Base-by-base conservation (phyloP, 2,113 vertebrate species). In the Passer montanus region DNA sequence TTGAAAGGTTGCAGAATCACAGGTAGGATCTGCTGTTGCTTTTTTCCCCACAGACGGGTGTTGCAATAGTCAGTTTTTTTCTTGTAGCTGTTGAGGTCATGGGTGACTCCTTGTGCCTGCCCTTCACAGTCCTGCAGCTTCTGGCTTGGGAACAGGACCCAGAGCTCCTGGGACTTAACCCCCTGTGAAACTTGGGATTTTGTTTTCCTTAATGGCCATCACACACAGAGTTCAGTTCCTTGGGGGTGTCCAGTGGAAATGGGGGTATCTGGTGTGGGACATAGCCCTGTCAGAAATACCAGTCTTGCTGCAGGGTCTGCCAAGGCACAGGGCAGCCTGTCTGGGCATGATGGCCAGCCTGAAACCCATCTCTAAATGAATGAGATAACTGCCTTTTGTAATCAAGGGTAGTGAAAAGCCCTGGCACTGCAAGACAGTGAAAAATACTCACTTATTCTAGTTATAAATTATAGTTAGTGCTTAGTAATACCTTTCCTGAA, bases 191-290 rank as follows among this genome's bases (percentile, higher is more conserved):
- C 15, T 31, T 67, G 24, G 33, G 35, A 10, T 44, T 77, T 89
- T 56, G 46, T 76, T 88, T 79, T 56, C 17, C 24, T 93, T 22
- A 5, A 14, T 11, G 49, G 11, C 24, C 55, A 5, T 50, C 17
- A 21, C 0, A 0, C 44, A 37, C 0, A 0, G 33, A 63, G 12
- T 70, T 67, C 39, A 52, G 30, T 64, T 79, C 58, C 6, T 26
- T 76, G 30, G 52, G 35, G 13, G 0, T 84, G 33, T 78, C 49
- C 31, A 30, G 22, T 12, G 35, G 50, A 55, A 37, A 31, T 35
- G 28, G 4, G n/a, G 9, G 39, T 62, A 33, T 35, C 43, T 50
- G 15, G 6, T n/a, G 7, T 39, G n/a, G 59, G 35, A 66, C 41
- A 20, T 24, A 35, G 26, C 22, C 10, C 17, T 31, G 16, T 64